Base-by-base conservation (phyloP, 2,113 vertebrate genomes). In the Fregetta grallaria region DNA sequence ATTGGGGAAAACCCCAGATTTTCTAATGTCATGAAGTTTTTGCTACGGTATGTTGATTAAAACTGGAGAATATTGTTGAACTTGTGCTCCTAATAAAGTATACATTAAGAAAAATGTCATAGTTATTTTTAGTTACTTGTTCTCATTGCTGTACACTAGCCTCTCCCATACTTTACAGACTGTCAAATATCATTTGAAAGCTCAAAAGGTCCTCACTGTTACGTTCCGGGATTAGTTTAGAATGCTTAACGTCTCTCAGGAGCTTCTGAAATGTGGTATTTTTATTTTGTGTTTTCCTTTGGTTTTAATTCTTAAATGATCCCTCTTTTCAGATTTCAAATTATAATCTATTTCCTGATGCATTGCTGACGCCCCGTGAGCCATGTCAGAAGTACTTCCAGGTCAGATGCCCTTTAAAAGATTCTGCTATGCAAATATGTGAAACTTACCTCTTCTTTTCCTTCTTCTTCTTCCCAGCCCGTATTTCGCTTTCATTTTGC, bases 331-430 rank as follows among this genome's bases (percentile, higher is more conserved):
- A 99, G 98, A 98, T 98, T 97, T 97, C 97, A 98, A 96, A 97
- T 98, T 98, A 94, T 98, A 98, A 98, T 96, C 96, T 87, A 96
- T 97, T 97, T 98, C 98, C 98, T 97, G 98, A 95, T 96, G 95
- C 97, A 90, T 94, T 98, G 98, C 97, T 97, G 98, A 98, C 88
- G 92, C 89, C 97, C 96, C 16, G 96, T 90, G 97, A 98, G 91
- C 98, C 98, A 98, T 98, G 98, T 98, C 98, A 98, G 98, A 98
- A 98, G 97, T 98, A 98, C 98, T 98, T 97, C 97, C 98, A 98
- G 98, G 98, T 98, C 96, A 98, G 98, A 98, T 79, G 96, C 53
- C 91, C 94, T 98, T 98, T 96, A 92, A 82, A 85, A 88, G 98
- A 88, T 98, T 97, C 95, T 94, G 94, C 83, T 97, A 68, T 87